Evolutionary conservation across 2,797 vertebrate species (phyloP).

Genomic region (Sparus aurata): DNA sequence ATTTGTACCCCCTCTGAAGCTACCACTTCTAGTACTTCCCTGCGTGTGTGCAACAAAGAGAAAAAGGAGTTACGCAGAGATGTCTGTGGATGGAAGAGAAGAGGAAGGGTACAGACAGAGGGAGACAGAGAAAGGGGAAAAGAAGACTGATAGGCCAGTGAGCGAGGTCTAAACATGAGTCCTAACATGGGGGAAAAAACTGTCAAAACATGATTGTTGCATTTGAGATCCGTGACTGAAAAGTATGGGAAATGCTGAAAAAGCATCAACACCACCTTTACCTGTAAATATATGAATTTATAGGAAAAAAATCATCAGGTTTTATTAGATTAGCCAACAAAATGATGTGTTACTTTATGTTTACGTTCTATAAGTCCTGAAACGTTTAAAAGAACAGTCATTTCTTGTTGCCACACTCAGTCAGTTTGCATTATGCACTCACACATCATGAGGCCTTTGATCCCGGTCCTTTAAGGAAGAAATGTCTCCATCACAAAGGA

Average conservation of each 20-base stretch:
- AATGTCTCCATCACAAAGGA: conserved; percentile 34
- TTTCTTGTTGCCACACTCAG: not conserved
- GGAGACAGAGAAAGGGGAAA: conserved; percentile 46
- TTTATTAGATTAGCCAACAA: not conserved
- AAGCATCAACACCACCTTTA: not conserved
- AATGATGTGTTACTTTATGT: not conserved
- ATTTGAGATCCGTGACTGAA: not conserved
- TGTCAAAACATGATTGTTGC: not conserved
- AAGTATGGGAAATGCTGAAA: not conserved
- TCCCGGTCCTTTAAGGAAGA: not conserved
- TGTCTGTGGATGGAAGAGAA: conserved; percentile 27
- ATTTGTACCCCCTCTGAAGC: conserved; percentile 66
- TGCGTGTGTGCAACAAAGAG: conserved; percentile 13
- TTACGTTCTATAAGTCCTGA: not conserved
- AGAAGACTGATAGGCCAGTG: conserved; percentile 7
- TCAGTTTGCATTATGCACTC: conserved; percentile 6
- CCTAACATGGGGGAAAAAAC: not conserved
- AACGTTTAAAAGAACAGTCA: conserved; percentile 5
- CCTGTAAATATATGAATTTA: not conserved
- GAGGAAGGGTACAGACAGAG: conserved; percentile 54
- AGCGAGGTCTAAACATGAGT: not conserved
- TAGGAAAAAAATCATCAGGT: not conserved
- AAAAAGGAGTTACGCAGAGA: conserved; percentile 22
- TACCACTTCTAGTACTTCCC: conserved; percentile 43
- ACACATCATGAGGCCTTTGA: conserved; percentile 32